Percentiles rank a stretch among this genome's conserved stretches.
Conservation (phyloP, 2,888 invertebrate genomes). For the Aethes cnicana region DNA sequence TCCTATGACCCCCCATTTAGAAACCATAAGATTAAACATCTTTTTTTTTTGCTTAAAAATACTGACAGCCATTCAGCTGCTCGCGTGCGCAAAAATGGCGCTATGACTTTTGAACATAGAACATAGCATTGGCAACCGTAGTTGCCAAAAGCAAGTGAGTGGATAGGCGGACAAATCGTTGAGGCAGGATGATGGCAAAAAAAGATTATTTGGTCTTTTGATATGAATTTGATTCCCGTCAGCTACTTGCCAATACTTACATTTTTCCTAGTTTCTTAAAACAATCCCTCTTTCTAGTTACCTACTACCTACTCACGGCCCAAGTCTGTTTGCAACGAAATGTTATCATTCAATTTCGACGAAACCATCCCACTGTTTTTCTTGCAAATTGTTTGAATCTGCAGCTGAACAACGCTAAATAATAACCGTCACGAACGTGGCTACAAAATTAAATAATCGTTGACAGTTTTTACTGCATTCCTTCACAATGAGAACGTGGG, state of each 20-base stretch:
- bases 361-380: constrained; percentile 17
- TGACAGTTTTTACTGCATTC: constrained; percentile 15
- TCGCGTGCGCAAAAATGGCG: no score
- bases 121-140: no score
- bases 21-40: no score
- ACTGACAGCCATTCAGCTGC: no score
- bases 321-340: constrained; percentile 2
- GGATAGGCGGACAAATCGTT: no score
- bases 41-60: no score
- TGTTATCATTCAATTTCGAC: constrained; percentile 30
- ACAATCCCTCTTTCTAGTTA: background rate
- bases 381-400: constrained; percentile 9
- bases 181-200: no score
- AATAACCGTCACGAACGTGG: background rate
- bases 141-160: no score
- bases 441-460: constrained; percentile 5
- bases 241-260: no score
- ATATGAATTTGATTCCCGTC: no score
- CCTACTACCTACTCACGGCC: background rate
- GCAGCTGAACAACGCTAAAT: background rate
- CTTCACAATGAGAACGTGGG: constrained; percentile 21
- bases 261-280: background rate
- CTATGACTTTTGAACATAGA: no score
- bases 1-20: no score
- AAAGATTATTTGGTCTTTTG: background rate